Conservation (phyloP, 2,113 vertebrate genomes). For the Crocuta crocuta region DNA sequence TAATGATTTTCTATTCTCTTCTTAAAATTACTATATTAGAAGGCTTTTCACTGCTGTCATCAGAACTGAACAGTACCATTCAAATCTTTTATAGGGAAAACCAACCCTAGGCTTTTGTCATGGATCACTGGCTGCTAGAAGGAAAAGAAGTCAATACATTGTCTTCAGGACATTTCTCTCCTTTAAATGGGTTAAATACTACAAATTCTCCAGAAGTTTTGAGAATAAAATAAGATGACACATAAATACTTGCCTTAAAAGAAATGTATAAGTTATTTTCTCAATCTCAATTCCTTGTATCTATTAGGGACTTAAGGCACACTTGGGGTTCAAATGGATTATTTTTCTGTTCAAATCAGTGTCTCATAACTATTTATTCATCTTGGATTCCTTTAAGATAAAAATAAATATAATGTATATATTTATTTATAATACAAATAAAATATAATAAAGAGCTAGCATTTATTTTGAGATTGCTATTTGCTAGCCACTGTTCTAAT, state of each 20-base stretch:
- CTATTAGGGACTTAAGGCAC: background rate
- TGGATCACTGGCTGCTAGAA: background rate
- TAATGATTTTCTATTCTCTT: background rate
- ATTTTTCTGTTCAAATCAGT: background rate
- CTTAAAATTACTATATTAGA: background rate
- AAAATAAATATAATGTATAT: background rate
- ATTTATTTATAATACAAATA: background rate
- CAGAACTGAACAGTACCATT: background rate
- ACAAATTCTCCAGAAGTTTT: background rate
- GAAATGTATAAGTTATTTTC: background rate
- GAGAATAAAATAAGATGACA: background rate
- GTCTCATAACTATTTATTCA: conserved; percentile 49
- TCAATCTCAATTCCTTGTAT: background rate
- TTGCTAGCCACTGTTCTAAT: background rate
- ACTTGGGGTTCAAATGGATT: background rate
- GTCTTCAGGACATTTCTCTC: background rate
- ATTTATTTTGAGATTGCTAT: conserved; percentile 42
- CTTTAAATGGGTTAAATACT: background rate
- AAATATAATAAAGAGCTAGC: conserved; percentile 52
- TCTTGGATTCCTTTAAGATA: background rate
- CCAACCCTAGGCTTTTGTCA: background rate
- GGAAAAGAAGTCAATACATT: background rate
- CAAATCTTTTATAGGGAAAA: background rate
- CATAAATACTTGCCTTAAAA: background rate
- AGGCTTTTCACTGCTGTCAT: background rate